Percentiles rank a stretch among this genome's conserved stretches.
phyloP scores from a whole-genome alignment of 2,888 invertebrate species.

The Mesoligia furuncula region DNA sequence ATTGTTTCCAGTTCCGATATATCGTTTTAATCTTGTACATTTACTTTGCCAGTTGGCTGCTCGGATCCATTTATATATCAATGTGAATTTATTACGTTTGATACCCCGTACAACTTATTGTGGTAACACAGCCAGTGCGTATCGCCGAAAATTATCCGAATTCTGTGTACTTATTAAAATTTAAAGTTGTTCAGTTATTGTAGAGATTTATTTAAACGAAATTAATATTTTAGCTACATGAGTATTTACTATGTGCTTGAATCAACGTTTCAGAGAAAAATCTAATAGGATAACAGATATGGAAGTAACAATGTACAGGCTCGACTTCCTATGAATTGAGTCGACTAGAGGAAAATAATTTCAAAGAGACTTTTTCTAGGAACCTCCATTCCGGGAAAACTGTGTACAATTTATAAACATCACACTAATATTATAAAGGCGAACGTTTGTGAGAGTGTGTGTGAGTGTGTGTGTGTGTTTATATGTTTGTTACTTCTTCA shows the following conservation, averaged over 20 bases:
- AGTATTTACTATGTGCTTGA: not conserved
- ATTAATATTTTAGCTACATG: not conserved
- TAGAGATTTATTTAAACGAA: constrained; percentile 1
- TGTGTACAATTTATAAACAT: not conserved
- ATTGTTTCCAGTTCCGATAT: constrained; percentile 24
- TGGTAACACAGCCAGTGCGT: not conserved
- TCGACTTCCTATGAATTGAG: not conserved
- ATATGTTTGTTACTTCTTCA: no score
- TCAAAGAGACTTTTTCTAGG: not conserved
- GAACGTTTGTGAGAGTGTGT: no score
- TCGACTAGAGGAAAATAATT: no score
- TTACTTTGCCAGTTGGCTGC: constrained; percentile 43
- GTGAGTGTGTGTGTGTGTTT: no score
- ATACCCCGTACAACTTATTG: constrained; percentile 24
- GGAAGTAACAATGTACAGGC: not conserved
- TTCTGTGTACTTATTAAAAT: constrained; percentile 10
- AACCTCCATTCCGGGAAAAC: not conserved
- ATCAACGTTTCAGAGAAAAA: not conserved
- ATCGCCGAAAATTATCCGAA: not conserved
- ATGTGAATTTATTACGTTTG: constrained; percentile 34
- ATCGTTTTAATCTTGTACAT: constrained; percentile 40
- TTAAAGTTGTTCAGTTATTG: constrained; percentile 4
- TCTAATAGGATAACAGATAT: not conserved
- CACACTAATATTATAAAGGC: no score
- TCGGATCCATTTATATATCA: constrained; percentile 21